phyloP scores from a whole-genome alignment of 1,140 invertebrate species.

The Choristoneura fumiferana region DNA sequence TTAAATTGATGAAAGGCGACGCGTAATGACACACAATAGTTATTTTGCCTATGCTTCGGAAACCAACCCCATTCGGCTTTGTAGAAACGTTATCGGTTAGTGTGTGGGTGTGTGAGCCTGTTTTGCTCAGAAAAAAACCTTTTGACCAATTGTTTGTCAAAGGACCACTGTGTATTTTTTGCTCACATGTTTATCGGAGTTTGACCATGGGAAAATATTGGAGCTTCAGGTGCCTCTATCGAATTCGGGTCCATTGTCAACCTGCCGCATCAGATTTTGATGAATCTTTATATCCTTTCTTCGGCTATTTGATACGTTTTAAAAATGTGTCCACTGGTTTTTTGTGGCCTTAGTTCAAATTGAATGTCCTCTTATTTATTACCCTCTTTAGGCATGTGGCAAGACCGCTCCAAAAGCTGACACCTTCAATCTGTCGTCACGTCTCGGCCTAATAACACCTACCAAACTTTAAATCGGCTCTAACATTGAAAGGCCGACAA shows the following conservation, averaged over 20 bases:
- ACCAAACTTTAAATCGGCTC: slow-evolving; percentile 69
- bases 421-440: slow-evolving; percentile 17
- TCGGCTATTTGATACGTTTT: slow-evolving; percentile 32
- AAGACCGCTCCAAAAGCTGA: slow-evolving; percentile 13
- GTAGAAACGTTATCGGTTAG: slow-evolving; percentile 58
- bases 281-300: slow-evolving; percentile 48
- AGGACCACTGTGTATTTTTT: slow-evolving; percentile 61
- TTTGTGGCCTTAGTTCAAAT: slow-evolving; percentile 35
- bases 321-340: slow-evolving; percentile 30
- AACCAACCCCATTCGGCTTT: slow-evolving; percentile 59
- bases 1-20: slow-evolving; percentile 70
- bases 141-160: slow-evolving; percentile 76
- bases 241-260: slow-evolving; percentile 57
- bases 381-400: slow-evolving; percentile 2
- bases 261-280: slow-evolving; percentile 44
- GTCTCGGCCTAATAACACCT: slow-evolving; percentile 42
- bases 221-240: slow-evolving; percentile 69
- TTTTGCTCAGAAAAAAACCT: slow-evolving; percentile 65
- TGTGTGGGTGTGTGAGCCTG: slow-evolving; percentile 60
- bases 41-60: slow-evolving; percentile 66
- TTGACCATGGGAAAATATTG: slow-evolving; percentile 77
- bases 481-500: slow-evolving; percentile 67
- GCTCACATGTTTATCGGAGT: slow-evolving; percentile 66
- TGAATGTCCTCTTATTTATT: slow-evolving; percentile 1
- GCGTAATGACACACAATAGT: slow-evolving; percentile 68